Evolutionary conservation across 2,888 invertebrate genomes (phyloP).

Genomic region (Cryptocheilus praepositus): DNA sequence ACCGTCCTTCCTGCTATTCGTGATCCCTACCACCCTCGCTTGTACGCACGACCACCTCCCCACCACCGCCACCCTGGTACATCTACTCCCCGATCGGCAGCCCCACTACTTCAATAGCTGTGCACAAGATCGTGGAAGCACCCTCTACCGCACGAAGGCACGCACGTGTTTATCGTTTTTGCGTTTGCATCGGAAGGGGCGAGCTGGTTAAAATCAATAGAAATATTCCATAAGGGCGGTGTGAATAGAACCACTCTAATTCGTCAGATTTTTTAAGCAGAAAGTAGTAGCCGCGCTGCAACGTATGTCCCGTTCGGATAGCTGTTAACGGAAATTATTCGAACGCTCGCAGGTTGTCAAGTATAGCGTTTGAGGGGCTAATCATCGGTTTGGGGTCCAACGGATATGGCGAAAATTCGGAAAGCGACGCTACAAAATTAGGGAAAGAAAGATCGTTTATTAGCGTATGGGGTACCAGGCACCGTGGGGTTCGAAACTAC

Average conservation of each 20-base stretch:
- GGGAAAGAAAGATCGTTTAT: slow-evolving; percentile 23
- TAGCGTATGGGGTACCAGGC: slow-evolving; percentile 43
- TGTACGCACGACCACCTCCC: slow-evolving; percentile 30
- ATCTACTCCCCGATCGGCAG: slow-evolving; percentile 8
- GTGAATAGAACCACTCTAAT: too few relatives aligned
- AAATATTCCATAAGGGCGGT: slow-evolving; percentile 17
- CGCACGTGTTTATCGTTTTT: slow-evolving; percentile 46
- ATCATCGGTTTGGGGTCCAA: too few relatives aligned
- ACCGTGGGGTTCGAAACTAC: slow-evolving; percentile 36
- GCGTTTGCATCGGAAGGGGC: slow-evolving; percentile 33
- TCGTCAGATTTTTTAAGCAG: too few relatives aligned
- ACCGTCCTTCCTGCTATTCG: slow-evolving; percentile 31
- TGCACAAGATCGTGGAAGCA: slow-evolving; percentile 5
- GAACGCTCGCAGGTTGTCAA: too few relatives aligned
- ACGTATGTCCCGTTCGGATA: too few relatives aligned
- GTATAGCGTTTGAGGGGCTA: too few relatives aligned
- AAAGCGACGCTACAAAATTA: background rate
- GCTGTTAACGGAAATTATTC: too few relatives aligned
- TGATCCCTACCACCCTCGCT: slow-evolving; percentile 27
- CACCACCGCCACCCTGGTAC: slow-evolving; percentile 6
- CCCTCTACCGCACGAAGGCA: slow-evolving; percentile 31
- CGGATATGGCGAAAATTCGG: too few relatives aligned
- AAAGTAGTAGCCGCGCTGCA: too few relatives aligned
- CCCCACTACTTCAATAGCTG: slow-evolving; percentile 6
- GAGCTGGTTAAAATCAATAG: slow-evolving; percentile 35